Evolutionary conservation across 2,888 invertebrate species (phyloP), one percentile per base, ranked within the genome.

Genomic region (Andrena hattorfiana): DNA sequence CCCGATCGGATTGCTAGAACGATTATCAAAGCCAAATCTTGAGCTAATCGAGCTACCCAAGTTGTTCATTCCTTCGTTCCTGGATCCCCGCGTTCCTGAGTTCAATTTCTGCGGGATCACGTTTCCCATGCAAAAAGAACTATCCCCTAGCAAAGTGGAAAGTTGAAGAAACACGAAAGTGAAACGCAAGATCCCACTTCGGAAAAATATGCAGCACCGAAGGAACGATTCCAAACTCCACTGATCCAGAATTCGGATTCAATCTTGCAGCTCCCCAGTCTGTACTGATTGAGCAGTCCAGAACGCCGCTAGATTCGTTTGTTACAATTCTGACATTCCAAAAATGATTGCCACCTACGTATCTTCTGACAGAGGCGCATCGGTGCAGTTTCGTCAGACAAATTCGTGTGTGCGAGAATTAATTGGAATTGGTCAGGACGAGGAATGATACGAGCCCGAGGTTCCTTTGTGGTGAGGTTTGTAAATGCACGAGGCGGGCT

Each of bases 401-500:
- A 82, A 82, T 74, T 81, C 49, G 62, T 48, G 20, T 35, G 62
- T 30, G 56, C 32, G 81, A 69, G 68, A 23, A 73, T 73, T 81
- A 81, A 63, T 60, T 72, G 81, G 73, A 73, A 68, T 67, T 20
- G 62, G 62, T 28, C 10, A 48, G 66, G 42, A 54, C 30, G 10
- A 20, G 7, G 60, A 72, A 76, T 54, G 66, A 54, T 23, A 30
- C 68, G 26, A 28, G 35, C 30, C 35, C 49, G 26, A n/a, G 71
- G 23, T 30, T 59, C 49, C 76, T 83, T 82, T 76, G 67, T 71
- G 28, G 30, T 13, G 26, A 26, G 54, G 26, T 56, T 7, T n/a
- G 30, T 16, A 63, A 56, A 35, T 60, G 42, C 6, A 13, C 35
- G 26, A 20, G 7, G 26, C 30, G 32, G 32, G 42, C 49, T 35